phyloP scores from a whole-genome alignment of 2,888 invertebrate genomes.

The Thecophora atra region DNA sequence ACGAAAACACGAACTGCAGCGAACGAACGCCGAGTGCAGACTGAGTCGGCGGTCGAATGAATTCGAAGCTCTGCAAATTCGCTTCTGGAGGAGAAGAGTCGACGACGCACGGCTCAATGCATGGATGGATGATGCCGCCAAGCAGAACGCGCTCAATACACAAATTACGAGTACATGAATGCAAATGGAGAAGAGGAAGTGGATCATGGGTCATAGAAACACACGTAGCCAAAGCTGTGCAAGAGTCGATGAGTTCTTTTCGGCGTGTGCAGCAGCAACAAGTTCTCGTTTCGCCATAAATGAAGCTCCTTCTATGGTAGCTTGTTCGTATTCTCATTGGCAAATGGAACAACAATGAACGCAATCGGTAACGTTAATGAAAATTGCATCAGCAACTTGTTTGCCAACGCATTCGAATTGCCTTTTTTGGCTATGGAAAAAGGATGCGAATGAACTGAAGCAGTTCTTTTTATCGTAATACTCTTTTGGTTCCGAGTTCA shows the following conservation, averaged over 20 bases:
- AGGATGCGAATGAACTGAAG: too few species aligned
- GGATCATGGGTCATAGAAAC: not conserved
- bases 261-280: not conserved
- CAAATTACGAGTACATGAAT: not conserved
- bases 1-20: slow-evolving; percentile 28
- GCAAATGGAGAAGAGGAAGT: not conserved
- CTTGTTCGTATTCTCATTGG: too few species aligned
- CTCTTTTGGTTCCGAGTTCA: not conserved
- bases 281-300: slow-evolving; percentile 2
- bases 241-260: not conserved
- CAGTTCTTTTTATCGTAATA: too few species aligned
- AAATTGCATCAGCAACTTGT: not conserved
- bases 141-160: slow-evolving; percentile 29
- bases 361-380: not conserved
- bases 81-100: not conserved
- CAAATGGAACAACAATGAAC: not conserved
- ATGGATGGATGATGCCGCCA: not conserved
- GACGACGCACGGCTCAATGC: not conserved
- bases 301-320: not conserved
- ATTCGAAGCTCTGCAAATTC: slow-evolving; percentile 3
- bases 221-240: not conserved
- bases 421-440: slow-evolving; percentile 23
- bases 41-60: slow-evolving; percentile 28
- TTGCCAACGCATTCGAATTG: not conserved
- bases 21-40: slow-evolving; percentile 32